Conservation (phyloP, 2,113 vertebrate species). For the Dunckerocampus dactyliophorus region DNA sequence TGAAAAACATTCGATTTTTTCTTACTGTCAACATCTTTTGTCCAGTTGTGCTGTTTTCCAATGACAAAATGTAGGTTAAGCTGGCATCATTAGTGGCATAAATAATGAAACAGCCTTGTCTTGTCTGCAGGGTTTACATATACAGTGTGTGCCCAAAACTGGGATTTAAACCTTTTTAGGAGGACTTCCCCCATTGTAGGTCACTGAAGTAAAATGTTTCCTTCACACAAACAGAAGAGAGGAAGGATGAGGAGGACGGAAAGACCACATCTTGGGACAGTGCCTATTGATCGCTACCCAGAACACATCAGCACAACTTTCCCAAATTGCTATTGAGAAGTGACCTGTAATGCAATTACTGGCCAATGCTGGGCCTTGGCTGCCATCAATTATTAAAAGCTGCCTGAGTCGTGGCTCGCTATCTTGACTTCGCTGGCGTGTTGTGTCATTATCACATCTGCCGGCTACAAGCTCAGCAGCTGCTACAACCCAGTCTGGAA, state of each 20-base stretch:
- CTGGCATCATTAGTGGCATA: too few species aligned
- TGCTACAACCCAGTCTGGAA: slow-evolving; percentile 51
- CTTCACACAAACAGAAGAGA: slow-evolving; percentile 12
- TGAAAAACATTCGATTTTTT: too few species aligned
- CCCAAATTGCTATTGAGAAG: slow-evolving; percentile 82
- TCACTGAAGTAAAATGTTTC: too few species aligned
- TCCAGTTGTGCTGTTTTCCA: too few species aligned
- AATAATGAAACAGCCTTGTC: too few species aligned
- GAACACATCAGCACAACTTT: slow-evolving; percentile 79
- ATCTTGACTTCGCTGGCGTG: slow-evolving; percentile 50
- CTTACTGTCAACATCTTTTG: too few species aligned
- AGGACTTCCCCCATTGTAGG: too few species aligned
- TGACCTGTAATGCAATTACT: slow-evolving; percentile 82
- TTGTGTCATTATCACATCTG: slow-evolving; percentile 67
- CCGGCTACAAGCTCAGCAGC: slow-evolving; percentile 59
- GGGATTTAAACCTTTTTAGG: too few species aligned
- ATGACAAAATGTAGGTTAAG: too few species aligned
- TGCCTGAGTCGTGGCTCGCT: slow-evolving; percentile 63
- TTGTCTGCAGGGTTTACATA: too few species aligned
- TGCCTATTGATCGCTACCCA: slow-evolving; percentile 72
- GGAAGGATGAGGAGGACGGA: slow-evolving; percentile 26
- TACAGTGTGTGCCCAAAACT: too few species aligned
- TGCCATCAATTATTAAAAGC: slow-evolving; percentile 81
- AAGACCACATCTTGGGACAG: slow-evolving; percentile 62
- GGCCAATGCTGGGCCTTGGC: slow-evolving; percentile 70